Percentiles rank a stretch among this genome's conserved stretches.
Conservation (phyloP, 2,888 invertebrate species). For the Cerastis rubricosa region DNA sequence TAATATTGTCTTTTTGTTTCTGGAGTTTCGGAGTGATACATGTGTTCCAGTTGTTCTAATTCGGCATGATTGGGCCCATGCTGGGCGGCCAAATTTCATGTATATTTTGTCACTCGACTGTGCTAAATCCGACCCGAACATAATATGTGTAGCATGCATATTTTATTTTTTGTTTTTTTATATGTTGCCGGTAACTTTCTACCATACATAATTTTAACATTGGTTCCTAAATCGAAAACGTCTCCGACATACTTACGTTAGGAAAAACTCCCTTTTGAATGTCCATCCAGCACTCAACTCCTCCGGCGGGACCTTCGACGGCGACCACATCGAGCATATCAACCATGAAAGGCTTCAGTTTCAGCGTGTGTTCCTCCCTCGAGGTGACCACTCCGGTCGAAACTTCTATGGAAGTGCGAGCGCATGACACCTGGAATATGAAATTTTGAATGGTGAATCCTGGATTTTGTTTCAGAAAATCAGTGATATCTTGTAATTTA, state of each 20-base stretch:
- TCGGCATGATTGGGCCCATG: neutral
- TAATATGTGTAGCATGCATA: neutral
- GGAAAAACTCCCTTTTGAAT: conserved; percentile 93
- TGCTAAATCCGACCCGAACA: neutral
- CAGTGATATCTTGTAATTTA: neutral
- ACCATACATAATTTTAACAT: neutral
- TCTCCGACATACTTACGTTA: conserved; percentile 84
- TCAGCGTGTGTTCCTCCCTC: conserved; percentile 81
- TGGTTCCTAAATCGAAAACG: neutral
- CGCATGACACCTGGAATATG: conserved; percentile 84
- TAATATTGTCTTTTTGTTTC: neutral
- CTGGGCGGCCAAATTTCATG: neutral
- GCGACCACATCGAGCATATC: conserved; percentile 93
- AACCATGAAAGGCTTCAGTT: conserved; percentile 92
- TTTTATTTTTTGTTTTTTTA: neutral
- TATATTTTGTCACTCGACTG: neutral
- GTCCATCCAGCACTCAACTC: conserved; percentile 95
- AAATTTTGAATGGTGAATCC: neutral
- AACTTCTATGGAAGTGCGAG: conserved; percentile 83
- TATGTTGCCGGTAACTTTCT: too few relatives aligned
- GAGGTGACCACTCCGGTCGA: conserved; percentile 75
- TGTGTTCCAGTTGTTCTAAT: neutral
- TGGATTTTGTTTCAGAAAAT: neutral
- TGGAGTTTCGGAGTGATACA: neutral
- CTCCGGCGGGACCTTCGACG: conserved; percentile 92